Conservation (phyloP, 2,797 vertebrate genomes). For the Phalloptychus januarius region DNA sequence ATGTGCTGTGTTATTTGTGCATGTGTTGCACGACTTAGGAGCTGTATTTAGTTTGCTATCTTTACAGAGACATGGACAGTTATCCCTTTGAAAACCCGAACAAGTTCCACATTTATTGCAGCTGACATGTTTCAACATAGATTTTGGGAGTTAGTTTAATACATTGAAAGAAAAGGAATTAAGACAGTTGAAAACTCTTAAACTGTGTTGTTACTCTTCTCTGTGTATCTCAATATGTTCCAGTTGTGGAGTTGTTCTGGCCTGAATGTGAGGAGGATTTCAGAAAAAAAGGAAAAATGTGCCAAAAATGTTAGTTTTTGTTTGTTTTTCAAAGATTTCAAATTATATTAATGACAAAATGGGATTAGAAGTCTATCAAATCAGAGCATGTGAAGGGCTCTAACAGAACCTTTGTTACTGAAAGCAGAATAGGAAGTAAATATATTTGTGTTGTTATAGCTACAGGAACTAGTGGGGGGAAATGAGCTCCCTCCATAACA, state of each 20-base stretch:
- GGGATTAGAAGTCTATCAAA: background rate
- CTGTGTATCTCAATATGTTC: background rate
- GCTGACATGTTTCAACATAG: constrained; percentile 5
- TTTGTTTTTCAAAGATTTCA: background rate
- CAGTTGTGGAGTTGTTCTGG: background rate
- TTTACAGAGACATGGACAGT: background rate
- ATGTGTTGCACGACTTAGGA: background rate
- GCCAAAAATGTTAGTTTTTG: background rate
- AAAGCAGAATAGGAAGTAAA: constrained; percentile 74
- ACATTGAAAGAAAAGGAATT: background rate
- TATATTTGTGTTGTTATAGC: constrained; percentile 80
- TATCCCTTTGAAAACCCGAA: constrained; percentile 3
- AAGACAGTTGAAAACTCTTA: background rate
- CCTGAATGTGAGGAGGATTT: background rate
- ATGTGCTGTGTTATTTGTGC: constrained; percentile 8
- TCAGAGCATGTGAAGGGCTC: background rate
- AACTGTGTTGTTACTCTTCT: background rate
- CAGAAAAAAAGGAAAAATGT: background rate
- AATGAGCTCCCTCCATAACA: constrained; percentile 66
- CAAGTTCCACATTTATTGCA: background rate
- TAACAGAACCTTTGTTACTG: background rate
- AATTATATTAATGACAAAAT: background rate
- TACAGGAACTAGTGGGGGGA: constrained; percentile 60
- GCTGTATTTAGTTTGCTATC: constrained; percentile 1
- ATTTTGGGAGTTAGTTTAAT: background rate